phyloP scores from a whole-genome alignment of 2,797 vertebrate genomes.

The Microtus agrestis region DNA sequence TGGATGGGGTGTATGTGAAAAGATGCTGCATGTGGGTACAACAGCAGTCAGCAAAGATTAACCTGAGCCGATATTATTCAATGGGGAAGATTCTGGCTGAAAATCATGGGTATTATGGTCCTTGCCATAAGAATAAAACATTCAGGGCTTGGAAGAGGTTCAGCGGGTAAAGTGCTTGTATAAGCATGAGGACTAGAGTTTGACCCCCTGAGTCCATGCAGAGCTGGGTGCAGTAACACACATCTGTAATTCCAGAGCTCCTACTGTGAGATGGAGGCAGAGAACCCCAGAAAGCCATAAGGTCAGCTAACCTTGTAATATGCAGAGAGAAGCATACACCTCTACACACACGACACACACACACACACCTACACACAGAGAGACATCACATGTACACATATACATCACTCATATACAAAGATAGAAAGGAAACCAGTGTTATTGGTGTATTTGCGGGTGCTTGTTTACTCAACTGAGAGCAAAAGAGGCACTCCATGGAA shows the following conservation, averaged over 20 bases:
- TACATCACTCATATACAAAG: background rate
- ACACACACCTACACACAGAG: no score
- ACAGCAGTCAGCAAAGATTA: background rate
- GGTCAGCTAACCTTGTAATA: background rate
- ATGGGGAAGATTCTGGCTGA: background rate
- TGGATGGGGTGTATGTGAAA: background rate
- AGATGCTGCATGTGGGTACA: background rate
- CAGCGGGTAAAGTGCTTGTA: background rate
- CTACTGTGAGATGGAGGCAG: background rate
- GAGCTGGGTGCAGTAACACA: background rate
- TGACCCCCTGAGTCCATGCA: background rate
- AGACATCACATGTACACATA: background rate
- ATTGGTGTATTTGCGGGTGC: background rate
- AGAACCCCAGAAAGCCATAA: background rate
- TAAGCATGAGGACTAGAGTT: background rate
- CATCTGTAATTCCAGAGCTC: background rate
- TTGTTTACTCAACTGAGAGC: background rate
- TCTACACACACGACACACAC: background rate
- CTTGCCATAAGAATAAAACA: background rate
- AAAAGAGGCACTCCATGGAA: background rate
- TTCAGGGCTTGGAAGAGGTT: background rate
- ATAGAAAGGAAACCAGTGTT: background rate
- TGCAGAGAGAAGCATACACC: background rate
- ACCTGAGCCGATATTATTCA: background rate
- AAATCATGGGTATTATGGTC: background rate